phyloP scores from a whole-genome alignment of 2,113 vertebrate genomes.

The Bothrops jararaca region DNA sequence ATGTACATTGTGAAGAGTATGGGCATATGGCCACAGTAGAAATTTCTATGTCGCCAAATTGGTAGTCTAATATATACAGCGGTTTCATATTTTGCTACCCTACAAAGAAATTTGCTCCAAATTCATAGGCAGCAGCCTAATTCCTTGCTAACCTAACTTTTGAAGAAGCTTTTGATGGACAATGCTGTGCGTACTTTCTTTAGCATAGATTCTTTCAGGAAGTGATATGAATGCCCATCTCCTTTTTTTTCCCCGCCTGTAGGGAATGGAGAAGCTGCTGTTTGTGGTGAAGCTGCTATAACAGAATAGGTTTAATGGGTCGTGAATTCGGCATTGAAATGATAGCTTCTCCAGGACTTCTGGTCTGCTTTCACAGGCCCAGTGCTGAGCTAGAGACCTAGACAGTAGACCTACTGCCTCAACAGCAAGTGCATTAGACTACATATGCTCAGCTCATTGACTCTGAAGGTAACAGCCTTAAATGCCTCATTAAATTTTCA shows the following conservation, averaged over 20 bases:
- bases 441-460: slow-evolving; percentile 75
- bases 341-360: slow-evolving; percentile 64
- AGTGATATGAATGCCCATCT: slow-evolving; percentile 49
- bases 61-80: not conserved
- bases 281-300: slow-evolving; percentile 73
- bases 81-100: not conserved
- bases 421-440: slow-evolving; percentile 70
- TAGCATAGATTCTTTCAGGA: slow-evolving; percentile 66
- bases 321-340: slow-evolving; percentile 71
- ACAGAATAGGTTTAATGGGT: slow-evolving; percentile 75
- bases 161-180: not conserved
- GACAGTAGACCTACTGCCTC: slow-evolving; percentile 60
- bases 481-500: slow-evolving; percentile 80
- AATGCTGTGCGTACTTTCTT: slow-evolving; percentile 53
- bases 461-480: slow-evolving; percentile 71
- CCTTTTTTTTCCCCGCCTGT: not conserved
- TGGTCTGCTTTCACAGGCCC: slow-evolving; percentile 52
- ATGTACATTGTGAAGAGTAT: not conserved
- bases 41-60: not conserved
- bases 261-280: slow-evolving; percentile 29
- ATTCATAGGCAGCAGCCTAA: not conserved
- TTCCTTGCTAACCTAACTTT: not conserved
- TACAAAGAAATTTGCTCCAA: not conserved
- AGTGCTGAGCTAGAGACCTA: not conserved
- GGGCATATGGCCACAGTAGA: not conserved